Base-by-base conservation (phyloP, 2,113 vertebrate genomes). In the Cavia aperea region DNA sequence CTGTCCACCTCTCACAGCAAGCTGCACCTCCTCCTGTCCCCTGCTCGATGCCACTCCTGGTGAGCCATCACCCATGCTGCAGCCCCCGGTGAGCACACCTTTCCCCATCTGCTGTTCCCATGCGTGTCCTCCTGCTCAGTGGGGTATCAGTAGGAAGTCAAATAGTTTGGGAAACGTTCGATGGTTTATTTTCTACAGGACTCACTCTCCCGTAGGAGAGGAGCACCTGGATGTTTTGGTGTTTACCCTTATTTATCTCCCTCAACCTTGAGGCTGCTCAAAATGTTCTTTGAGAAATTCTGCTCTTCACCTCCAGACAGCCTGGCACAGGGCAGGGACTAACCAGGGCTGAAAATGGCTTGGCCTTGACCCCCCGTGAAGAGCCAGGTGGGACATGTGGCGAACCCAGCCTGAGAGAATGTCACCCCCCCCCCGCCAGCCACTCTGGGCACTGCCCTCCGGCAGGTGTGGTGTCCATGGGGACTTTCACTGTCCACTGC, bases 151-250 rank as follows among this genome's bases (percentile, higher is more conserved):
- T 58, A 83, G 84, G 26, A 73, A 89, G 26, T 62, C 33, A 85
- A 85, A 87, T 79, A 86, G 43, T 79, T 75, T 88, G 65, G 75
- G 82, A 94, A 94, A 93, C 75, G 91, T 31, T n/a, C 75, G 83
- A 83, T 31, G 16, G 26, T 94, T 90, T 90, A 83, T 84, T 75
- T 90, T 78, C 93, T 94, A 88, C 5, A 73, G 36, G 63, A 84
- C n/a, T 81, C 58, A 89, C 46, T 73, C 83, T 90, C 63, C 60
- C 68, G 60, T 16, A 56, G 65, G 11, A 43, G 12, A 5, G 54
- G 39, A 68, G 9, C n/a, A 12, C n/a, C 16, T 70, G 66, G 36
- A 94, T 85, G 81, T 65, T 21, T 60, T 84, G 63, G 51, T 49
- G 58, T 94, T 83, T 49, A 49, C 39, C 82, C 79, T 75, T 70